Percentiles rank a stretch among this genome's conserved stretches.
phyloP scores from a whole-genome alignment of 1,140 invertebrate species.

The Polypedilum pembai region DNA sequence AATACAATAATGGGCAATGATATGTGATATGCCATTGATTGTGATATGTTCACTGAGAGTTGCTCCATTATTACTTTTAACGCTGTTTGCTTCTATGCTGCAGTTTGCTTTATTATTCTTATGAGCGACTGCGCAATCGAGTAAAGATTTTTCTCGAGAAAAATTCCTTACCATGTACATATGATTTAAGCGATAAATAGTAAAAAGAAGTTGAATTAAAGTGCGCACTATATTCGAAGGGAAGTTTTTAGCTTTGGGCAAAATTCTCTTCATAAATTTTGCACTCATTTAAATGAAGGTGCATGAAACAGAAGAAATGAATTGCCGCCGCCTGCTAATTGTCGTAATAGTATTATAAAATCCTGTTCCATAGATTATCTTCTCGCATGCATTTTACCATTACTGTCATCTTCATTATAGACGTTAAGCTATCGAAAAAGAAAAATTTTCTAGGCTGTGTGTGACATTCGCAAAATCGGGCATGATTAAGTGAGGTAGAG shows the following conservation, averaged over 20 bases:
- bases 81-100: neutral
- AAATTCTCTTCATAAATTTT: too few species aligned
- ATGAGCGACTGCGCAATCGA: slow-evolving; percentile 1
- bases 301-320: too few species aligned
- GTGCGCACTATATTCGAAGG: too few species aligned
- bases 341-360: too few species aligned
- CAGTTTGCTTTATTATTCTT: neutral
- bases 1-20: neutral
- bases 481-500: neutral
- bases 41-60: neutral
- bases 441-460: neutral
- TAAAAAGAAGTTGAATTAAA: too few species aligned
- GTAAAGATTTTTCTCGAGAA: neutral
- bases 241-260: too few species aligned
- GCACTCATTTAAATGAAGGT: too few species aligned
- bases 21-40: slow-evolving; percentile 2
- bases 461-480: neutral
- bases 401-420: slow-evolving; percentile 15
- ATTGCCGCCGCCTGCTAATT: too few species aligned
- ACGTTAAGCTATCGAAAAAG: neutral
- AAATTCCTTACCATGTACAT: neutral
- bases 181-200: too few species aligned
- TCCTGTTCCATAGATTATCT: neutral
- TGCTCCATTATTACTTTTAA: too few species aligned
- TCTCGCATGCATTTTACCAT: neutral